Base-by-base conservation (phyloP, 2,888 invertebrate species). In the Palloptera scutellata region DNA sequence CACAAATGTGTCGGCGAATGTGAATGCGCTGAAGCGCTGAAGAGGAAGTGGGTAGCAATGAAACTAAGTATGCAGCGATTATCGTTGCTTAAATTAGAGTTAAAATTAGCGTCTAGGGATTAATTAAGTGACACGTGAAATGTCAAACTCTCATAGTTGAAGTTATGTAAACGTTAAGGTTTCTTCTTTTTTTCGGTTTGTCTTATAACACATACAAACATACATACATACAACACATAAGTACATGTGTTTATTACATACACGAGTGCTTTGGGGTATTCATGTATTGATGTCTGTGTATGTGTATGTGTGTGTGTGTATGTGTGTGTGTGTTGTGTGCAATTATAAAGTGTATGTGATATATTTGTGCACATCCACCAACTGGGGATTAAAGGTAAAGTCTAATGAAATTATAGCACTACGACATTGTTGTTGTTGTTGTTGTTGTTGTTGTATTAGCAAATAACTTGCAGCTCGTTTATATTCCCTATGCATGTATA, bases 61-160 rank as follows among this genome's bases (percentile, higher is more conserved):
- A 30, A 30, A 30, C 30, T 30, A n/a, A n/a, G n/a, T n/a, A 30
- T 30, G 30, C 6, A 6, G 30, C 30, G 6, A 4, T 30, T 6
- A 30, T 30, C 30, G 30, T 30, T 6, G 30, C 30, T 30, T 30
- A 30, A 30, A 30, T 30, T 30, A 30, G 20, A 41, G 48, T 52
- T 63, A 66, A 72, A 73, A 73, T 74, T 72, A 71, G 70, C 70
- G 70, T 71, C 69, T 53, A 20, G 73, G 74, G 74, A 73, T 74
- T 75, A 74, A 76, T 76, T 75, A 75, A 71, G 68, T 70, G 73
- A 71, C 72, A 74, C 73, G 73, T 74, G 72, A 75, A 62, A 64
- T 71, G 68, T 64, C 67, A 64, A 72, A 63, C 71, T 59, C 66
- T 64, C 58, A 42, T 13, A 45, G 55, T 57, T 55, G 61, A 61